Evolutionary conservation across 2,113 vertebrate species (phyloP).

Genomic region (Muscicapa adusta): DNA sequence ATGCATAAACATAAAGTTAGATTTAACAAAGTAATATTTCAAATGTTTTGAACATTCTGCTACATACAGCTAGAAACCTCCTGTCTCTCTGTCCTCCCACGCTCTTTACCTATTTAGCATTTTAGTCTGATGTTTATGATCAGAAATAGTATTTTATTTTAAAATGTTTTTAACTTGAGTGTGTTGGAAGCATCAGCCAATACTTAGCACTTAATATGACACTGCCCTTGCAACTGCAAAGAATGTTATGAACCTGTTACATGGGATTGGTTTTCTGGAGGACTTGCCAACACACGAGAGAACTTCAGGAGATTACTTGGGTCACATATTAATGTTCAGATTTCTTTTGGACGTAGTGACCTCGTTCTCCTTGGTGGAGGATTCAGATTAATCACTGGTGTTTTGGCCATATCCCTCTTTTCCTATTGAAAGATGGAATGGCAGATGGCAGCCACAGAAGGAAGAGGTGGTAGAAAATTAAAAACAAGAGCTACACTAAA

Average conservation of each 20-base stretch:
- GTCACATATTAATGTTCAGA: conserved; percentile 7
- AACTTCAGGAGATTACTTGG: conserved; percentile 14
- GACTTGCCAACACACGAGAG: not conserved
- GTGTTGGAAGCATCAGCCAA: not conserved
- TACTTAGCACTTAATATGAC: not conserved
- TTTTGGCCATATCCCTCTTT: not conserved
- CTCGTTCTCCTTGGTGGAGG: not conserved
- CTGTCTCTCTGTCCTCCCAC: not conserved
- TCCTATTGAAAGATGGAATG: not conserved
- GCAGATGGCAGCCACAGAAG: not conserved
- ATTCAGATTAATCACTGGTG: not conserved
- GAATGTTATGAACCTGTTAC: not conserved
- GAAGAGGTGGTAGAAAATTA: not conserved
- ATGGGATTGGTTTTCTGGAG: not conserved
- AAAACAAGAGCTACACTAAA: not conserved
- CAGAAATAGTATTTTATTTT: not conserved
- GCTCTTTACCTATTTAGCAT: not conserved
- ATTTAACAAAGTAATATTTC: not conserved
- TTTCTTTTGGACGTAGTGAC: not conserved
- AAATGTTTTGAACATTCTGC: not conserved
- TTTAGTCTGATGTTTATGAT: not conserved
- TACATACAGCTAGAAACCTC: not conserved
- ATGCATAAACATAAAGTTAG: not conserved
- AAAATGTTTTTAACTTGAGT: not conserved
- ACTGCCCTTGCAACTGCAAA: not conserved